Base-by-base conservation (phyloP, 1,140 invertebrate species). In the Nasonia vitripennis region DNA sequence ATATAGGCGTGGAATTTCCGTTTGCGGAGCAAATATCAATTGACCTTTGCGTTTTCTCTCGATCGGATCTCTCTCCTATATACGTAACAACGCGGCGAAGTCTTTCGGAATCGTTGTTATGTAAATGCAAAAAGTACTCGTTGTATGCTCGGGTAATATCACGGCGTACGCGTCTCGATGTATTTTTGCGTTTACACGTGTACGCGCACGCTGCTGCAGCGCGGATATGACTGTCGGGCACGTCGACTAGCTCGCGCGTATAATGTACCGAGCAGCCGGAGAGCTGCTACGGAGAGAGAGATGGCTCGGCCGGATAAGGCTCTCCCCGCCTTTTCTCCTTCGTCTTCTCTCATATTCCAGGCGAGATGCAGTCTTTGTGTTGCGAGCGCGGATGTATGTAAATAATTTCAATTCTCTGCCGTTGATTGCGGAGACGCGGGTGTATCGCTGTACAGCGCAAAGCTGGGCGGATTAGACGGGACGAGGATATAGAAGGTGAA, bases 351-450 rank as follows among this genome's bases (percentile, higher is more conserved):
- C 20, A n/a, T n/a, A 62, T 62, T 62, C 55, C 20, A 17, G 14
- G 20, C 55, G 20, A 5, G 55, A n/a, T 20, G 2, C 2, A 62
- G 27, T 27, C 55, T 62, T 3, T 62, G 4, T 17, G 55, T 62
- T 62, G 55, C 7, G 55, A 7, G 55, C 55, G 7, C 17, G 20
- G 20, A 62, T 62, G 17, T n/a, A 62, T n/a, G 55, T 71, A 71
- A 71, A 71, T 71, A 31, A 71, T 71, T 71, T 71, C 27, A 31
- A 71, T 71, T 71, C 68, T 34, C 68, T 34, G 68, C 23, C 27
- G 68, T 31, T 34, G 31, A 71, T 71, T 71, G 27, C 9, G 68
- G 10, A 31, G 27, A 27, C 67, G 10, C 10, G 68, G 55, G 6
- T 11, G 4, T 10, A 14, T 2, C 14, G 14, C 11, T 14, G 14